These are phyloP conservation scores for Wasmannia auropunctata DNA, from an alignment of 1,140 invertebrate species.

Conservation along the genomic window DNA sequence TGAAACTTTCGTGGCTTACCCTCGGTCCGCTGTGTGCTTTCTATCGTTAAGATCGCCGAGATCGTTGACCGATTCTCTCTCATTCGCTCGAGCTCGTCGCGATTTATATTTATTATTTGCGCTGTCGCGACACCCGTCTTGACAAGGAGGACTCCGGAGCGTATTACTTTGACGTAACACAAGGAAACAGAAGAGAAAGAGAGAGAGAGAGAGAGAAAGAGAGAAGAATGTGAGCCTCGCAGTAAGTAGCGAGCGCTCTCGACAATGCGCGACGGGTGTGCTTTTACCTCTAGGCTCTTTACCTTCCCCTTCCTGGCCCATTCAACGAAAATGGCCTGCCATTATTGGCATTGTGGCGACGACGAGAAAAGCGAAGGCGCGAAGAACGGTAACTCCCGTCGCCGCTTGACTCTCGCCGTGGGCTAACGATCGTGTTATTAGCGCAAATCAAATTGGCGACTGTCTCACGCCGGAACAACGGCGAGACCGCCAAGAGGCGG, in stretches of 20 bases:
- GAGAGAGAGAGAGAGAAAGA: neutral
- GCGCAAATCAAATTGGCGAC: slow-evolving; percentile 74
- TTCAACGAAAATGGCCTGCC: slow-evolving; percentile 76
- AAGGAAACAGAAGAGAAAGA: slow-evolving; percentile 22
- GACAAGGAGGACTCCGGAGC: slow-evolving; percentile 6
- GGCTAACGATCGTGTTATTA: slow-evolving; percentile 82
- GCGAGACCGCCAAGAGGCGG: neutral
- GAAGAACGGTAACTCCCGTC: slow-evolving; percentile 37
- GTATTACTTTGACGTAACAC: slow-evolving; percentile 50
- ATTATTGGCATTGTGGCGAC: slow-evolving; percentile 78
- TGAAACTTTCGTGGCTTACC: neutral
- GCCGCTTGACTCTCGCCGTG: slow-evolving; percentile 61
- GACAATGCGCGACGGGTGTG: slow-evolving; percentile 80
- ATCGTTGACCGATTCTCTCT: slow-evolving; percentile 12
- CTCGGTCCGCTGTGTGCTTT: neutral
- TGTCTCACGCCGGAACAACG: slow-evolving; percentile 67
- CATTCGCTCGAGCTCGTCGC: slow-evolving; percentile 17
- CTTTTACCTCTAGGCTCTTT: slow-evolving; percentile 75
- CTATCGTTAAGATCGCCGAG: neutral
- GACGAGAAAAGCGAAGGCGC: slow-evolving; percentile 50
- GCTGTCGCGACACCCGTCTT: slow-evolving; percentile 31
- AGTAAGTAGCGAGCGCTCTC: slow-evolving; percentile 63
- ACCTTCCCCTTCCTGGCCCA: slow-evolving; percentile 66
- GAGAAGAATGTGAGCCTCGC: slow-evolving; percentile 32
- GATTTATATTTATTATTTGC: slow-evolving; percentile 49